Evolutionary conservation across 2,113 vertebrate species (phyloP).

Genomic region (Theristicus caerulescens): DNA sequence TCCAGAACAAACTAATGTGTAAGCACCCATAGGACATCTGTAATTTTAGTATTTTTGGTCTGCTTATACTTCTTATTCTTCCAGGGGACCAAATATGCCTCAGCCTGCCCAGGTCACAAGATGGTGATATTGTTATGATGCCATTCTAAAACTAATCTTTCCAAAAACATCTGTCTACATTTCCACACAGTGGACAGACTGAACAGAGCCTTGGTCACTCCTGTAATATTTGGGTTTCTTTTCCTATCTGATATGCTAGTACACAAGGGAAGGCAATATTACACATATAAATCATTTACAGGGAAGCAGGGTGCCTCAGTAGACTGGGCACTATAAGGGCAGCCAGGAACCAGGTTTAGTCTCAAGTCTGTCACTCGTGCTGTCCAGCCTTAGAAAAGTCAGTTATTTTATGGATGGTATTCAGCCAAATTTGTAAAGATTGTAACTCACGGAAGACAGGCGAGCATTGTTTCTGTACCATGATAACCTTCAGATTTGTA

Average conservation of each 20-base stretch:
- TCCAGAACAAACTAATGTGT: neutral
- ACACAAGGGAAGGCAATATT: neutral
- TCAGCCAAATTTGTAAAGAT: neutral
- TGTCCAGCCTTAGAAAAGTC: neutral
- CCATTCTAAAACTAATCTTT: neutral
- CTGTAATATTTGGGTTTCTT: neutral
- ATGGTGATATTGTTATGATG: neutral
- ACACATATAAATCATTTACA: neutral
- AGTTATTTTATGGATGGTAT: neutral
- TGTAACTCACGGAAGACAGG: neutral
- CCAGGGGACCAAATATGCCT: neutral
- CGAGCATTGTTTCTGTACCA: neutral
- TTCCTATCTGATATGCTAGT: neutral
- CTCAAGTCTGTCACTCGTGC: neutral
- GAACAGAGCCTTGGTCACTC: neutral
- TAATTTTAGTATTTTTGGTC: neutral
- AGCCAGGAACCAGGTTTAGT: neutral
- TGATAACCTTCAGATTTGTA: neutral
- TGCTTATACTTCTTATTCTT: neutral
- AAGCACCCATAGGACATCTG: neutral
- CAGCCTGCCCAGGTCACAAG: neutral
- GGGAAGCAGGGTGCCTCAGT: neutral
- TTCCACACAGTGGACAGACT: neutral
- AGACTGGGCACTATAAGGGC: rapidly evolving
- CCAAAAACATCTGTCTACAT: neutral